Evolutionary conservation across 2,888 invertebrate species (phyloP).

Genomic region (Acleris laterana): DNA sequence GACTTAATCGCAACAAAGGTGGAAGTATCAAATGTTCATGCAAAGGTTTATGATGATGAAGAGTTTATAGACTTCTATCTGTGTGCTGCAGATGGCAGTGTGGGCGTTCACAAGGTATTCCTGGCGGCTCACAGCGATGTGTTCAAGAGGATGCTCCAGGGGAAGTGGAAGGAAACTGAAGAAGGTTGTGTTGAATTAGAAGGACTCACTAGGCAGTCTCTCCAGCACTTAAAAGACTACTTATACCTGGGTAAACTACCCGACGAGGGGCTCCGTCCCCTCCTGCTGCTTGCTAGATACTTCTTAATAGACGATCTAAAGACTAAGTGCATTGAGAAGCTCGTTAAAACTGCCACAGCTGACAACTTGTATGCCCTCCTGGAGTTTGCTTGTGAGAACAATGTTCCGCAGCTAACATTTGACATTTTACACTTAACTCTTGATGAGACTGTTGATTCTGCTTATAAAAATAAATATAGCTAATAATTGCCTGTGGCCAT

Average conservation of each 20-base stretch:
- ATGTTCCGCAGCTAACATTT: too few species aligned
- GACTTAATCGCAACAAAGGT: not conserved
- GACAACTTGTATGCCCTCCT: constrained; percentile 46
- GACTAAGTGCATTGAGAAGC: constrained; percentile 52
- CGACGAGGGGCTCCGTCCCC: constrained; percentile 51
- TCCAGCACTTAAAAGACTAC: constrained; percentile 57
- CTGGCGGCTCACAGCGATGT: constrained; percentile 59
- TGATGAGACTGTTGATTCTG: too few species aligned
- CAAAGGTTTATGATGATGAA: constrained; percentile 50
- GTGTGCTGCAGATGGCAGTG: constrained; percentile 58
- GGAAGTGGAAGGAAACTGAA: constrained; percentile 55
- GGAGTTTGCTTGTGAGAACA: constrained; percentile 45
- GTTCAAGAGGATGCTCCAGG: constrained; percentile 55
- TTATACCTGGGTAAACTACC: constrained; percentile 56
- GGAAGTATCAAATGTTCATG: not conserved
- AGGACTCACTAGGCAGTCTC: constrained; percentile 49
- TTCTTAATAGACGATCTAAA: constrained; percentile 62
- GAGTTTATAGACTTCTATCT: constrained; percentile 62
- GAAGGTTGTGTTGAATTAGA: constrained; percentile 55
- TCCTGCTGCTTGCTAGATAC: constrained; percentile 54
- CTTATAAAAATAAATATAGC: too few species aligned
- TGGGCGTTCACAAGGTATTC: constrained; percentile 55
- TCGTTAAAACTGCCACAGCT: constrained; percentile 46
- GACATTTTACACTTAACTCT: too few species aligned
- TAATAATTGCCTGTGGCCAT: too few species aligned